These are phyloP conservation scores for Musca domestica DNA, from an alignment of 1,140 invertebrate genomes.

Conservation along the genomic window DNA sequence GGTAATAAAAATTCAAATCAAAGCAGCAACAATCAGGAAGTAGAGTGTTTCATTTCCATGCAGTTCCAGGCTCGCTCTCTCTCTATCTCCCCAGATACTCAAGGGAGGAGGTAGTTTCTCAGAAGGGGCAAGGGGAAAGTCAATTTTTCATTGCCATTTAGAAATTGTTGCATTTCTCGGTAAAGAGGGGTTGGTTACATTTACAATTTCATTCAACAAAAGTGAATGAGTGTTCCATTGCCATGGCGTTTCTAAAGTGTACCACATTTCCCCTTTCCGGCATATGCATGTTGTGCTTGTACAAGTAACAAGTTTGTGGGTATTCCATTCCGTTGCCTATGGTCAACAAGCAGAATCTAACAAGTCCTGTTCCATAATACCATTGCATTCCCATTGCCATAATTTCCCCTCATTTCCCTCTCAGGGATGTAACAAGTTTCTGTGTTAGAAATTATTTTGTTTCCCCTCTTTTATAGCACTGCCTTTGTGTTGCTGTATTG, in stretches of 20 bases:
- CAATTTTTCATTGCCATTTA: too few relatives aligned
- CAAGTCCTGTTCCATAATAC: background rate
- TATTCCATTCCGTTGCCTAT: too few relatives aligned
- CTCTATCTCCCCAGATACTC: background rate
- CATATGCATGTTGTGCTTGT: too few relatives aligned
- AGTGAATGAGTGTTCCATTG: too few relatives aligned
- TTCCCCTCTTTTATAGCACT: slow-evolving; percentile 5
- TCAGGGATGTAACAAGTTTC: slow-evolving; percentile 8
- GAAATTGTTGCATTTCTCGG: too few relatives aligned
- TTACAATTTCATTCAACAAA: too few relatives aligned
- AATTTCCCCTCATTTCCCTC: slow-evolving; percentile 3
- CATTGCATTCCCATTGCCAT: background rate
- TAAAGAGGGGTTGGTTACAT: too few relatives aligned
- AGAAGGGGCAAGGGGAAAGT: too few relatives aligned
- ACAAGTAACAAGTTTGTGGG: too few relatives aligned
- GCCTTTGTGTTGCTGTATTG: background rate
- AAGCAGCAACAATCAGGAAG: slow-evolving; percentile 25
- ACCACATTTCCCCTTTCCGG: too few relatives aligned
- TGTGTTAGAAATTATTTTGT: background rate
- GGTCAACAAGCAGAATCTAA: too few relatives aligned
- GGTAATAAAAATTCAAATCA: slow-evolving; percentile 10
- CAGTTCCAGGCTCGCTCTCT: background rate
- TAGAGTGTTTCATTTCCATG: slow-evolving; percentile 10
- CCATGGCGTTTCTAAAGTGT: too few relatives aligned
- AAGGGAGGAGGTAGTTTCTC: background rate